A percentile compares a stretch with the other conserved stretches of the same genome.
Evolutionary conservation across 2,888 invertebrate genomes (phyloP).

Genomic region (Cataglyphis cursor): DNA sequence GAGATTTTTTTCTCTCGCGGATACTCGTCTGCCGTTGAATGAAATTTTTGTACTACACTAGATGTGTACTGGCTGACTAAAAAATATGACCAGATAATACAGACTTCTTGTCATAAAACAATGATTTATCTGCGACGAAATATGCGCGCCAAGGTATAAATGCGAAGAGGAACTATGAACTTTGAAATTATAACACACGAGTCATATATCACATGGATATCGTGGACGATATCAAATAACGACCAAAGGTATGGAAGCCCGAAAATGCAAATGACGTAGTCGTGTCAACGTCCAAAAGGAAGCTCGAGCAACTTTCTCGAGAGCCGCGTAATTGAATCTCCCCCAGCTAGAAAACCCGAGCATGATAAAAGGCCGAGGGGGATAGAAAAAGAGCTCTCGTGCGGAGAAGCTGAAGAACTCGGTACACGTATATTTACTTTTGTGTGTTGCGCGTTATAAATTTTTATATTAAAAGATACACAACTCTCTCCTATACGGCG

Average conservation of each 20-base stretch:
- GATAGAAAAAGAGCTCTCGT: conserved; percentile 8
- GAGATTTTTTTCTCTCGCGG: background rate
- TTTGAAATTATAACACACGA: background rate
- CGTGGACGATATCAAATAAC: conserved; percentile 23
- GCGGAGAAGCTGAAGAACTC: background rate
- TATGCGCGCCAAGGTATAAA: background rate
- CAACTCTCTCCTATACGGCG: background rate
- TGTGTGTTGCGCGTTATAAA: conserved; percentile 15
- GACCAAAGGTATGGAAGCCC: conserved; percentile 28
- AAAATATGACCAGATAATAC: background rate
- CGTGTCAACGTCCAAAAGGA: conserved; percentile 29
- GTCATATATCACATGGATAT: background rate
- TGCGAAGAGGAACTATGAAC: background rate
- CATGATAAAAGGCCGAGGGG: conserved; percentile 34
- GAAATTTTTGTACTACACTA: background rate
- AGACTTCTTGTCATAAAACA: background rate
- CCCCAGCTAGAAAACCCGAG: conserved; percentile 27
- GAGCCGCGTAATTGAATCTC: conserved; percentile 44
- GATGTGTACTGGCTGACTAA: background rate
- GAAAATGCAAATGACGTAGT: conserved; percentile 42
- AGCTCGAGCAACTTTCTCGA: conserved; percentile 14
- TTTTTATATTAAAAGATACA: conserved; percentile 47
- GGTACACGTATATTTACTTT: conserved; percentile 20
- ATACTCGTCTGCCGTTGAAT: background rate
- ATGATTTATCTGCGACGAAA: conserved; percentile 25